Base-by-base conservation (phyloP, 2,797 vertebrate species). In the Alca torda region DNA sequence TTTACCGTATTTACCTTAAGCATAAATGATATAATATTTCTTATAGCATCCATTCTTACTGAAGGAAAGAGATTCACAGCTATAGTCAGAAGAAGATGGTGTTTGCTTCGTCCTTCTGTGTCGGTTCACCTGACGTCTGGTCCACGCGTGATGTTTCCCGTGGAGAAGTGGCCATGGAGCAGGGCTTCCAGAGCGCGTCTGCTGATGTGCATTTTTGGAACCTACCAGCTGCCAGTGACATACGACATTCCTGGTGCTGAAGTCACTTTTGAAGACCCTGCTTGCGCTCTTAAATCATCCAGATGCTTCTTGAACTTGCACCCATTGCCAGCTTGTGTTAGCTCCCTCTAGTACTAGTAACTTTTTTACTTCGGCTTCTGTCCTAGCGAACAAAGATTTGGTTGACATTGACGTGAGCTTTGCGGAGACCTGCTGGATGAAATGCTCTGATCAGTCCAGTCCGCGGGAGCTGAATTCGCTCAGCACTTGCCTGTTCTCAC, bases 121-220 rank as follows among this genome's bases (percentile, higher is more conserved):
- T 46, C 63, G 2, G 54, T 60, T 59, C 64, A 54, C 45, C 70
- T 80, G 56, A 2, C 72, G 13, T 9, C 61, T 68, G 51, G 16
- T 35, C 75, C 60, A 5, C 1, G 0, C 0, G 1, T 3, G 6
- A 43, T 25, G 21, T 63, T 78, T 82, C 51, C 67, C 4, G 0
- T 50, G 45, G 63, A 65, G 60, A 81, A 61, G 74, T 7, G 50
- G 25, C 48, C 4, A 5, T 11, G 57, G 77, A 61, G 82, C 76
- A 67, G 83, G 4, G 1, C 39, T 90, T 81, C 41, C 51, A 31
- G 21, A 26, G 63, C 4, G 23, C 13, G 3, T 41, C 65, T 78
- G 64, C 30, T 11, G 70, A 87, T 28, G 64, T 16, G n/a, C 35
- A 1, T 43, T 91, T 72, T 61, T 64, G 68, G 50, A 84, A 54